A percentile compares a stretch with the other conserved stretches of the same genome.
Conservation (phyloP, 2,797 vertebrate genomes). For the Hydrophis major region DNA sequence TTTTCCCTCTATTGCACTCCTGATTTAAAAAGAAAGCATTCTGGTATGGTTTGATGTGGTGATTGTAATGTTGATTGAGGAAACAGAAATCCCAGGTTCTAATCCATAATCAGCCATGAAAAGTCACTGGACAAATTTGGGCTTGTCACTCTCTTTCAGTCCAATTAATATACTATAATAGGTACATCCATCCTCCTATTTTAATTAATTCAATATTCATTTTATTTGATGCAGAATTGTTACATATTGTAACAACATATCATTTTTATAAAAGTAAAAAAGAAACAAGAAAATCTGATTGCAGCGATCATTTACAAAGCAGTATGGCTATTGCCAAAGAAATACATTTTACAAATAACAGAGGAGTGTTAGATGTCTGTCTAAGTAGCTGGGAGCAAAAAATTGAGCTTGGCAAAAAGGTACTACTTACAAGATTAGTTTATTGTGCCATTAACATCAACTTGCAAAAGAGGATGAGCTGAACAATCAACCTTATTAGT, state of each 20-base stretch:
- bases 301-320: not conserved
- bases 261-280: not conserved
- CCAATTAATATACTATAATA: not conserved
- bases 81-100: not conserved
- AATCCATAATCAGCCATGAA: not conserved
- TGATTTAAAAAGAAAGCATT: not conserved
- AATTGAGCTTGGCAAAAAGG: conserved; percentile 37
- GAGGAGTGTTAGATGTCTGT: not conserved
- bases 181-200: not conserved
- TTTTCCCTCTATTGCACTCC: not conserved
- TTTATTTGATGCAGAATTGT: not conserved
- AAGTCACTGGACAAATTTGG: not conserved
- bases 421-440: conserved; percentile 48
- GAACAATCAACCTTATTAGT: conserved; percentile 61
- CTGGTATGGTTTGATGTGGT: not conserved
- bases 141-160: not conserved
- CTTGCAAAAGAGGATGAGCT: conserved; percentile 47
- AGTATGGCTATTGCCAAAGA: accelerated
- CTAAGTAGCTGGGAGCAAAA: conserved; percentile 3
- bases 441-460: conserved; percentile 49
- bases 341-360: conserved; percentile 13
- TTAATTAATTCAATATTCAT: not conserved
- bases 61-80: not conserved
- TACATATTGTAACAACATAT: not conserved
- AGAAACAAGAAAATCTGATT: not conserved